Evolutionary conservation across 23 tunicate genomes (phyloP).

Genomic region (Trididemnum nubilum): DNA sequence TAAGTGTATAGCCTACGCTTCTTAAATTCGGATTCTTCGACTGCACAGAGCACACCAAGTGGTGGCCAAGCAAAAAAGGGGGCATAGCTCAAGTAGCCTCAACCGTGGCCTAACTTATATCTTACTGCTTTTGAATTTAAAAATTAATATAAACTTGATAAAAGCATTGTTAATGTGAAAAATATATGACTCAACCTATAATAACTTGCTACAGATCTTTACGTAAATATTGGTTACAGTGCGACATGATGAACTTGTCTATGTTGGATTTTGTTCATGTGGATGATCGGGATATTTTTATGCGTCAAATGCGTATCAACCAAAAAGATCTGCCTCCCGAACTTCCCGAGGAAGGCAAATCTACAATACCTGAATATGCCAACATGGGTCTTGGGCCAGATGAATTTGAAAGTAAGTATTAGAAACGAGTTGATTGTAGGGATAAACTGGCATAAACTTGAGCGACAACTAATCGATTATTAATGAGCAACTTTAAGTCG

Average conservation of each 20-base stretch:
- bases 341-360: conserved; percentile 56
- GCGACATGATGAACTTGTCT: conserved; percentile 90
- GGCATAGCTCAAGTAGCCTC: too few relatives aligned
- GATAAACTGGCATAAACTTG: not conserved
- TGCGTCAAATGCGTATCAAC: conserved; percentile 63
- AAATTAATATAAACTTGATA: too few relatives aligned
- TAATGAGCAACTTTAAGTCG: not conserved
- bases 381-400: conserved; percentile 59
- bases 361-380: conserved; percentile 70
- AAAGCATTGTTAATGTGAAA: too few relatives aligned
- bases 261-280: conserved; percentile 93
- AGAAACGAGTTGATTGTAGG: not conserved
- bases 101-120: too few relatives aligned
- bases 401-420: conserved; percentile 44
- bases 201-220: too few relatives aligned
- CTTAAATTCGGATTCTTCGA: too few relatives aligned
- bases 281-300: conserved; percentile 79
- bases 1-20: conserved; percentile 30
- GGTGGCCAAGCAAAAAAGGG: too few relatives aligned
- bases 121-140: too few relatives aligned
- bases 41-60: too few relatives aligned
- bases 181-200: too few relatives aligned
- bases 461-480: not conserved
- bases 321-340: conserved; percentile 24
- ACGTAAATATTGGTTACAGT: too few relatives aligned